phyloP scores from a whole-genome alignment of 1,140 invertebrate species.

The Zaprionus inermis region DNA sequence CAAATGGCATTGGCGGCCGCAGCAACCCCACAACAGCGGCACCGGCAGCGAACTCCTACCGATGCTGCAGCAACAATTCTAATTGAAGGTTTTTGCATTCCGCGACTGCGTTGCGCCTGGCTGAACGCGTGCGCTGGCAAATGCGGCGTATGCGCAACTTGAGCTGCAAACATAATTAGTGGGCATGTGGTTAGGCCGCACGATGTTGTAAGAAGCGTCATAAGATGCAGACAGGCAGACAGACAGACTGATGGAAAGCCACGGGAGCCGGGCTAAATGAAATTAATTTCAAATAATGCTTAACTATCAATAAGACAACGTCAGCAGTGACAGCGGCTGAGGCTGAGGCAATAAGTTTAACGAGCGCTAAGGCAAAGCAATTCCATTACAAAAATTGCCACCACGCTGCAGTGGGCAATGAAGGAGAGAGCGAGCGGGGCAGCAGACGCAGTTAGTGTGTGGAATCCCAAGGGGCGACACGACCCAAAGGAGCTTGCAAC shows the following conservation, averaged over 20 bases:
- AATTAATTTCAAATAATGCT: conserved; percentile 69
- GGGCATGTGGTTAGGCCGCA: conserved; percentile 46
- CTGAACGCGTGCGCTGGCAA: conserved; percentile 34
- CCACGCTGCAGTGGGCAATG: conserved; percentile 24
- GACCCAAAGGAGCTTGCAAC: conserved; percentile 50
- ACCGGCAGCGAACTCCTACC: conserved; percentile 1
- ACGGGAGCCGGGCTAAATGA: conserved; percentile 37
- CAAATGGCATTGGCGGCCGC: conserved; percentile 64
- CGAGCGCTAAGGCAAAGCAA: conserved; percentile 50
- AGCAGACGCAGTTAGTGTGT: not conserved
- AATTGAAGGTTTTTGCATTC: conserved; percentile 78
- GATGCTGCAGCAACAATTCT: conserved; percentile 44
- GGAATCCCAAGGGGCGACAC: not conserved
- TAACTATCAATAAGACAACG: conserved; percentile 29
- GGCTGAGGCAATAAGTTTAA: conserved; percentile 31
- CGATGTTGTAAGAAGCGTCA: no score
- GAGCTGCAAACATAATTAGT: conserved; percentile 75
- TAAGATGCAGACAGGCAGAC: no score
- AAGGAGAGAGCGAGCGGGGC: not conserved
- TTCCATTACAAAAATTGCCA: conserved; percentile 80
- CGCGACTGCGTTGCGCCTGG: conserved; percentile 58
- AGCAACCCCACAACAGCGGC: conserved; percentile 16
- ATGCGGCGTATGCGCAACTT: conserved; percentile 52
- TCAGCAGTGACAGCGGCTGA: not conserved
- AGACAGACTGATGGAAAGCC: no score